Evolutionary conservation across 2,888 invertebrate species (phyloP).

Genomic region (Celastrina argiolus): DNA sequence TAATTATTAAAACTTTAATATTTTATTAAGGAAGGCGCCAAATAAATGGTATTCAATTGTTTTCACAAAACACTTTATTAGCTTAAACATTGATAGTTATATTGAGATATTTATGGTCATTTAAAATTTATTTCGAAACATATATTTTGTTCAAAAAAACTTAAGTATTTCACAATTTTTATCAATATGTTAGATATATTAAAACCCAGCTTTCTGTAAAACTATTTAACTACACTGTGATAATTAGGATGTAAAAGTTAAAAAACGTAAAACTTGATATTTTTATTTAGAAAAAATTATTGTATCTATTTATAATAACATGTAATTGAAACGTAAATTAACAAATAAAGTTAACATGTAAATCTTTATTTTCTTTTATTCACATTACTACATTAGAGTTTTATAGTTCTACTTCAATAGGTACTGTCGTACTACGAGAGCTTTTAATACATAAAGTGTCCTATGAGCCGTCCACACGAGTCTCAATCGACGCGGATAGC

Average conservation of each 20-base stretch:
- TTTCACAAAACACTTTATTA: neutral
- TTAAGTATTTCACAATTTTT: too few relatives aligned
- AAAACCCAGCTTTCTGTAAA: neutral
- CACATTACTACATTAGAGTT: slow-evolving; percentile 23
- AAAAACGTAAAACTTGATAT: slow-evolving; percentile 63
- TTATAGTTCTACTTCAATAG: neutral
- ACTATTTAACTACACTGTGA: neutral
- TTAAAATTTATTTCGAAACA: neutral
- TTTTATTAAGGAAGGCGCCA: too few relatives aligned
- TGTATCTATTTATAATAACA: too few relatives aligned
- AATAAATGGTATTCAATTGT: too few relatives aligned
- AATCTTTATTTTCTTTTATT: slow-evolving; percentile 38
- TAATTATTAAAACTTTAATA: too few relatives aligned
- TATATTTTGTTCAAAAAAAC: too few relatives aligned
- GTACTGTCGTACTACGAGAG: slow-evolving; percentile 35
- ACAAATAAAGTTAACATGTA: slow-evolving; percentile 65
- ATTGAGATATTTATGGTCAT: neutral
- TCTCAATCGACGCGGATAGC: slow-evolving; percentile 57
- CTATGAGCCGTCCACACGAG: slow-evolving; percentile 37
- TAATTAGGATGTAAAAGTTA: neutral
- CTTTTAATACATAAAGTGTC: slow-evolving; percentile 38
- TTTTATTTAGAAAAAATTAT: slow-evolving; percentile 62
- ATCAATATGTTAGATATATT: neutral
- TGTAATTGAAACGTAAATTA: slow-evolving; percentile 58
- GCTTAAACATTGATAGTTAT: neutral